These are phyloP conservation scores for Eilema depressum DNA, from an alignment of 2,888 invertebrate species.

Conservation along the genomic window DNA sequence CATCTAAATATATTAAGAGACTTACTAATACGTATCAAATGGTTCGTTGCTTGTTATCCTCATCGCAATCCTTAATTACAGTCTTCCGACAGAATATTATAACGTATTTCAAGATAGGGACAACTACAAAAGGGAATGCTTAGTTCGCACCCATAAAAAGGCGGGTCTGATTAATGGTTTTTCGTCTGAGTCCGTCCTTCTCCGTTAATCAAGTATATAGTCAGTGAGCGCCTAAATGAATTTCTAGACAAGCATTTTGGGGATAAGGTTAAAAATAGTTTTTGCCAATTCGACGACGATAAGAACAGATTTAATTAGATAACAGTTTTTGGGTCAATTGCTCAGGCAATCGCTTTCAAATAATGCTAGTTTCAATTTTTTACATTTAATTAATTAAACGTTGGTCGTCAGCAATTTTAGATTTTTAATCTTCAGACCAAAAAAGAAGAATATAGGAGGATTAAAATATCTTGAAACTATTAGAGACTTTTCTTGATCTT, in stretches of 20 bases:
- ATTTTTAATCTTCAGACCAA: neutral
- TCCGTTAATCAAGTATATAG: conserved; percentile 45
- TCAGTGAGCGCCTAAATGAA: conserved; percentile 36
- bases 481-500: no score
- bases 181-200: conserved; percentile 33
- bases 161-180: conserved; percentile 45
- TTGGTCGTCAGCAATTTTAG: no score
- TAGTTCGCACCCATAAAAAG: conserved; percentile 43
- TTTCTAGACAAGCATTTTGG: conserved; percentile 15
- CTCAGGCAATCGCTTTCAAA: neutral
- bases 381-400: neutral
- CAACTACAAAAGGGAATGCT: conserved; percentile 40
- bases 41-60: conserved; percentile 12
- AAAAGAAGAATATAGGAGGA: no score
- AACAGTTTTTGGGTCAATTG: neutral
- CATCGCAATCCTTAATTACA: conserved; percentile 23
- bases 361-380: neutral
- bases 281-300: conserved; percentile 3
- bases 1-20: neutral
- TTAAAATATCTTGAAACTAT: no score
- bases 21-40: neutral
- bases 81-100: conserved; percentile 36
- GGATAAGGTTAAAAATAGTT: conserved; percentile 12
- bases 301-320: neutral
- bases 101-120: conserved; percentile 32